phyloP scores from a whole-genome alignment of 2,113 vertebrate species.

The Seriola aureovittata region DNA sequence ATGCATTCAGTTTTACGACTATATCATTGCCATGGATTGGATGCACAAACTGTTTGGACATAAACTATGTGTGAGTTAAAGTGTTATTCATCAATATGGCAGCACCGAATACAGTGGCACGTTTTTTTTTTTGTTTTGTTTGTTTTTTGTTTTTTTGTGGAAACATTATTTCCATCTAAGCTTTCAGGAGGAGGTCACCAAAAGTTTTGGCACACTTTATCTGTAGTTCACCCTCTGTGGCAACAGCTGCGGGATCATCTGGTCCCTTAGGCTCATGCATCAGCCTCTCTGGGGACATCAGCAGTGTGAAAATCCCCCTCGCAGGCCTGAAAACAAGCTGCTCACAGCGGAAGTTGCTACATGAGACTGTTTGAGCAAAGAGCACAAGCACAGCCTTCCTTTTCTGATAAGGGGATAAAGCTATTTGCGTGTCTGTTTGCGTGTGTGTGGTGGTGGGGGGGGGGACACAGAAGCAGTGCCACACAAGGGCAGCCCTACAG shows the following conservation, averaged over 20 bases:
- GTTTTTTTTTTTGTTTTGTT: too few species aligned
- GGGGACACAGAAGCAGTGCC: slow-evolving; percentile 55
- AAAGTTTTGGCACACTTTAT: slow-evolving; percentile 47
- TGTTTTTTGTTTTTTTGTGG: background rate
- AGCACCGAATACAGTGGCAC: background rate
- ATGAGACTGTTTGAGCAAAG: slow-evolving; percentile 76
- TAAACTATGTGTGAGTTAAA: background rate
- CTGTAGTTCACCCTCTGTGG: slow-evolving; percentile 37
- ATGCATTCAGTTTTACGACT: slow-evolving; percentile 20
- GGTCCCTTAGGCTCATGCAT: slow-evolving; percentile 64
- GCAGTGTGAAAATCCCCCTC: slow-evolving; percentile 77
- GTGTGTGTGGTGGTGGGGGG: slow-evolving; percentile 16
- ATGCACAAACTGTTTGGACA: background rate
- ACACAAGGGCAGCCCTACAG: slow-evolving; percentile 66
- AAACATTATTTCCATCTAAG: slow-evolving; percentile 38
- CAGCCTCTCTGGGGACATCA: slow-evolving; percentile 67
- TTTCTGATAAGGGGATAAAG: slow-evolving; percentile 80
- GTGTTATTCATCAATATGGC: slow-evolving; percentile 6
- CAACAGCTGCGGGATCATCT: slow-evolving; percentile 59
- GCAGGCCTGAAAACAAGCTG: slow-evolving; percentile 70
- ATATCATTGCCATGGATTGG: slow-evolving; percentile 15
- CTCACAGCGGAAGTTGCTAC: slow-evolving; percentile 81
- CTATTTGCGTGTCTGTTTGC: slow-evolving; percentile 29
- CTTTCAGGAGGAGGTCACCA: slow-evolving; percentile 39
- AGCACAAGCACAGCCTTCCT: slow-evolving; percentile 76